These are phyloP conservation scores for Eupithecia abbreviata DNA, from an alignment of 2,888 invertebrate genomes.

Conservation along the genomic window DNA sequence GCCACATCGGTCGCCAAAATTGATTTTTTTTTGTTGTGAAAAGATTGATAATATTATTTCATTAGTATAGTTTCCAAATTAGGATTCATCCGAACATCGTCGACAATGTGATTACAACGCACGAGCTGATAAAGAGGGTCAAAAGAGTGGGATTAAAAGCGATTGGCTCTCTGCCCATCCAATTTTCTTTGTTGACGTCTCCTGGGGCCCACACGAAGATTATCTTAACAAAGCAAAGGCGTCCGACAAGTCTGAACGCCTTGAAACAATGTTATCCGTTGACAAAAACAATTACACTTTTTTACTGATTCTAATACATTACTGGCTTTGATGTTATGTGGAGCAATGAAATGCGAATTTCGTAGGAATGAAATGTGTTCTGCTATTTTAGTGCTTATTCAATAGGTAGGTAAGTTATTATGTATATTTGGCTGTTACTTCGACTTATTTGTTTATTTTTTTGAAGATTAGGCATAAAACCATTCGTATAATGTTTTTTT, in stretches of 20 bases:
- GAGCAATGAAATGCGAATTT: conserved; percentile 23
- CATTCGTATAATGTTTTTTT: no score
- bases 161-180: conserved; percentile 83
- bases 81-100: conserved; percentile 44
- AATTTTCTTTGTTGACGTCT: conserved; percentile 83
- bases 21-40: no score
- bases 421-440: not conserved
- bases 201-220: conserved; percentile 74
- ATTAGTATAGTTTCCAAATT: not conserved
- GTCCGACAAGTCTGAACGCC: conserved; percentile 65
- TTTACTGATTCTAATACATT: conserved; percentile 58
- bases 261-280: conserved; percentile 70
- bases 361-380: not conserved
- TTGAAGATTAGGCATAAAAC: not conserved
- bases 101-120: conserved; percentile 71
- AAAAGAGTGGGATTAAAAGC: conserved; percentile 80
- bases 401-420: not conserved
- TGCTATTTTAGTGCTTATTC: not conserved
- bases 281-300: conserved; percentile 66
- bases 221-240: conserved; percentile 81
- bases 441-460: not conserved
- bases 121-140: conserved; percentile 75
- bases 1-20: no score
- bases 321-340: conserved; percentile 52
- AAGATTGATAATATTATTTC: not conserved